Evolutionary conservation across 1,140 invertebrate species (phyloP), one percentile per base, ranked within the genome.

Genomic region (Chironomus striatipennis): DNA sequence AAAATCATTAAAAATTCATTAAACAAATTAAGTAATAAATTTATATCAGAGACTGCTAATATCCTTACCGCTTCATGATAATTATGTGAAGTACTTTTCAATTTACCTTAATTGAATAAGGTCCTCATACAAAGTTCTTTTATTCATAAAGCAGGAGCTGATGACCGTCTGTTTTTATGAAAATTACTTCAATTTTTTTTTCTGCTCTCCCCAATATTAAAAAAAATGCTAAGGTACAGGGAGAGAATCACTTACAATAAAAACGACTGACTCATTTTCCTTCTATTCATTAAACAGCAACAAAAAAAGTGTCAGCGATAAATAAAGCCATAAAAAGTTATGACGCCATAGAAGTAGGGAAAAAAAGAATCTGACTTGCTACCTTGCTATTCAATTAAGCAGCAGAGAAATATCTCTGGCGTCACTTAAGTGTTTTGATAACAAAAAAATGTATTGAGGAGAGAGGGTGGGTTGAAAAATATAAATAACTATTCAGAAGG

Each of bases 301-400:
- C 47, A 57, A n/a, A 12, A 57, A 57, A 57, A 57, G 47, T 57
- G 47, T 57, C 47, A 57, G 47, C 47, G 47, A 57, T 57, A 57
- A 21, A 70, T 70, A 70, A 70, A 70, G 65, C 65, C 65, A 70
- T 70, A 70, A 70, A 70, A 70, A 70, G 20, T 70, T 70, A 70
- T 70, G 65, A 70, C 65, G 65, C 65, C 65, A 70, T 70, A 17
- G 17, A 21, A 70, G 65, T 9, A 21, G 65, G 17, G 65, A 21
- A 70, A 70, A 70, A 15, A 15, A 57, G n/a, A 57, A 57, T 57
- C 47, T 70, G 65, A 70, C 47, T 57, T 70, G 17, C 18, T 70
- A 70, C 65, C 65, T 70, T 70, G 47, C 47, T 57, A 57, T 70
- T 70, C 65, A 70, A 70, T 70, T 70, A 70, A 70, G 9, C 65